Conservation (phyloP, 1,140 invertebrate genomes). For the Brachionus rubens region DNA sequence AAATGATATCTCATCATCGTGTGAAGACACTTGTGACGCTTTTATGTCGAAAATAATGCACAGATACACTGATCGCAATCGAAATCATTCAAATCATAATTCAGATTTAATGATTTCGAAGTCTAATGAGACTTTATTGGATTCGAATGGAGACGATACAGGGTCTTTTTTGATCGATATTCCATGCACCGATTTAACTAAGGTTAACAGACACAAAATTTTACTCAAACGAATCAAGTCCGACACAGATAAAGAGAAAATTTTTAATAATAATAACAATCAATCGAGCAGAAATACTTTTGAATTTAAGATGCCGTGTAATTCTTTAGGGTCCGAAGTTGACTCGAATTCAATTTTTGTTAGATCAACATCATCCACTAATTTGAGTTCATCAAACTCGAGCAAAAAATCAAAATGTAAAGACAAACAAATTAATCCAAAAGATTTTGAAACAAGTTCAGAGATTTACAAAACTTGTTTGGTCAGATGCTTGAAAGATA, state of each 20-base stretch:
- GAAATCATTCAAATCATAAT: too few relatives aligned
- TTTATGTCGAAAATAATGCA: too few relatives aligned
- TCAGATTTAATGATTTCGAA: too few relatives aligned
- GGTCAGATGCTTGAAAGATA: conserved; percentile 26
- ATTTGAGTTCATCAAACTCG: not conserved
- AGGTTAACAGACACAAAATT: conserved; percentile 16
- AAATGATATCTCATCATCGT: too few relatives aligned
- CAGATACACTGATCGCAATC: too few relatives aligned
- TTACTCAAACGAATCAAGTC: not conserved
- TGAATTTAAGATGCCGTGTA: too few relatives aligned
- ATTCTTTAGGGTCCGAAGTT: not conserved
- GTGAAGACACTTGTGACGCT: too few relatives aligned
- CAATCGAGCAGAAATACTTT: not conserved
- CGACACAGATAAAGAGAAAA: not conserved
- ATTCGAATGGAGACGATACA: not conserved
- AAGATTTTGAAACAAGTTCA: conserved; percentile 1
- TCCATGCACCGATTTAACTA: not conserved
- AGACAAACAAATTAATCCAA: not conserved
- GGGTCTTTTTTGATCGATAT: not conserved
- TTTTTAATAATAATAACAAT: conserved; percentile 26
- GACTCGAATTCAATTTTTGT: not conserved
- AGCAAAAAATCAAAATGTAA: not conserved
- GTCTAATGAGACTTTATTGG: too few relatives aligned
- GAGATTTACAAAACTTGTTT: conserved; percentile 24
- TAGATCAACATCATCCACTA: not conserved